These are phyloP conservation scores for Ivindomyrus marchei DNA, from an alignment of 2,113 vertebrate genomes.

Conservation along the genomic window DNA sequence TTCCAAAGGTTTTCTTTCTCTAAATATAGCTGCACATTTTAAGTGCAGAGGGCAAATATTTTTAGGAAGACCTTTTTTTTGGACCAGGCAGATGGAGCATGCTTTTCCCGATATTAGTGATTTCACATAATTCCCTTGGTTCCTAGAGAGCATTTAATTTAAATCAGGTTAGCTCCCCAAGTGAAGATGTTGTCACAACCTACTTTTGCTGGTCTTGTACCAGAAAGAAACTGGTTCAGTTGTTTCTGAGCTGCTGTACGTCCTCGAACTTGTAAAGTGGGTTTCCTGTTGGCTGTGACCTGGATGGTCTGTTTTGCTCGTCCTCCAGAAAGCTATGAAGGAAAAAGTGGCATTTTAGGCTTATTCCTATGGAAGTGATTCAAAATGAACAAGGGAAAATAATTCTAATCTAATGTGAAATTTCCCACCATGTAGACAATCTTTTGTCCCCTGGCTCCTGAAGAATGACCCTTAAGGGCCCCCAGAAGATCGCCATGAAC, in stretches of 20 bases:
- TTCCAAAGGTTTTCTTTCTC: conserved; percentile 11
- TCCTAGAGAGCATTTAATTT: conserved; percentile 56
- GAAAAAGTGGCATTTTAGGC: not conserved
- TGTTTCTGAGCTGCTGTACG: conserved; percentile 19
- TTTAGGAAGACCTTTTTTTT: conserved; percentile 42
- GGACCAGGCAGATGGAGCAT: conserved; percentile 45
- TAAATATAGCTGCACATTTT: conserved; percentile 40
- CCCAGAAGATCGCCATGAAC: not conserved
- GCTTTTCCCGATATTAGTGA: conserved; percentile 47
- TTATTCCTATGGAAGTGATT: not conserved
- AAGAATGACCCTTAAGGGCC: not conserved
- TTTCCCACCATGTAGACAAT: not conserved
- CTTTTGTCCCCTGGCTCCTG: not conserved
- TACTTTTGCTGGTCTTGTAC: conserved; percentile 60
- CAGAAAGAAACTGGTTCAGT: conserved; percentile 59
- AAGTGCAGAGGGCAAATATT: conserved; percentile 57
- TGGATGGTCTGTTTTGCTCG: not conserved
- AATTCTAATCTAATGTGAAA: not conserved
- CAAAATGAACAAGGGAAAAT: not conserved
- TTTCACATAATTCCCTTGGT: conserved; percentile 45
- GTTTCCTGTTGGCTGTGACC: not conserved
- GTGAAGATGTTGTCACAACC: conserved; percentile 59
- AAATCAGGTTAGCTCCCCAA: conserved; percentile 69
- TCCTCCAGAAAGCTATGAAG: not conserved
- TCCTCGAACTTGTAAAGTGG: conserved; percentile 36